A percentile compares a stretch with the other conserved stretches of the same genome.
Conservation (phyloP, 2,888 invertebrate genomes). For the Heliconius hortense region DNA sequence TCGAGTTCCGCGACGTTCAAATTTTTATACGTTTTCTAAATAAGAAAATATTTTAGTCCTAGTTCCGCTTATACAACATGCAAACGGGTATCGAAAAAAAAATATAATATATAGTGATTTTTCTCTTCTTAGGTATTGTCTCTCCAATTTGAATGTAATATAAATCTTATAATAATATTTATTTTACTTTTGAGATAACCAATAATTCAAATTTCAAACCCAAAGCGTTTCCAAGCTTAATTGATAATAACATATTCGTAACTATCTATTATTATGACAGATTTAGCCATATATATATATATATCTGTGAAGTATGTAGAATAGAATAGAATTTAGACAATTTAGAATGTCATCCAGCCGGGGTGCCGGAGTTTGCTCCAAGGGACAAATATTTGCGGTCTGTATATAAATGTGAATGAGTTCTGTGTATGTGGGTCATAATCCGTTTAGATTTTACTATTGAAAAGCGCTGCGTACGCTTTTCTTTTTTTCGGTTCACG, state of each 20-base stretch:
- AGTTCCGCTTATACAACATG: background rate
- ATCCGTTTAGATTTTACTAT: background rate
- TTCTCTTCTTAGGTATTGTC: background rate
- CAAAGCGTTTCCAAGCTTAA: too few species aligned
- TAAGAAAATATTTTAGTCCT: background rate
- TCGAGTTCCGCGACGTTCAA: too few species aligned
- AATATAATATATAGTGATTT: background rate
- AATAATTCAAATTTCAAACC: too few species aligned
- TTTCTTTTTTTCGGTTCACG: background rate
- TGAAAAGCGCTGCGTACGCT: background rate
- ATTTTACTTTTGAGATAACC: background rate
- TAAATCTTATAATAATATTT: background rate
- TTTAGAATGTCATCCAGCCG: background rate
- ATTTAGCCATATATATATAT: too few species aligned
- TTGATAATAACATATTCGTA: too few species aligned
- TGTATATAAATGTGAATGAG: constrained; percentile 5
- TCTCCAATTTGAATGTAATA: background rate
- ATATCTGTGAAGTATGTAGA: background rate
- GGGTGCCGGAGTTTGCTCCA: background rate
- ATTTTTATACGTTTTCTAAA: too few species aligned
- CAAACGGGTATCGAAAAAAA: background rate
- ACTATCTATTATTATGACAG: too few species aligned
- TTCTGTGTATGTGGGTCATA: background rate
- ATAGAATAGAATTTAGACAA: constrained; percentile 6
- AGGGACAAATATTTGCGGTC: constrained; percentile 15